A percentile compares a stretch with the other conserved stretches of the same genome.
These are phyloP conservation scores for Musca domestica DNA, from an alignment of 1,140 invertebrate genomes.

Conservation along the genomic window DNA sequence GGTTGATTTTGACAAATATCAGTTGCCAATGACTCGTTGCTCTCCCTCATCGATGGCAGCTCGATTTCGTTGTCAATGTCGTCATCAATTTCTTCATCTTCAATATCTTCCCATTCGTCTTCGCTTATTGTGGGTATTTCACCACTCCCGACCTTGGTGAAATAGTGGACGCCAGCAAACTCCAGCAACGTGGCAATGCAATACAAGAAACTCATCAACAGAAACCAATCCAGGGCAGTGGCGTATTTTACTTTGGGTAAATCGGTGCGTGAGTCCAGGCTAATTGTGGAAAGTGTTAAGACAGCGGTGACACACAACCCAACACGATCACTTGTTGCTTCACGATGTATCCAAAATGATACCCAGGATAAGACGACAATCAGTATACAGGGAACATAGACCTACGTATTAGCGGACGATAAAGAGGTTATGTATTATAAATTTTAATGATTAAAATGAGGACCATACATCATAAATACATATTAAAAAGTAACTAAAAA, in stretches of 20 bases:
- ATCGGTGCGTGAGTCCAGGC: slow-evolving; percentile 85
- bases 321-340: slow-evolving; percentile 77
- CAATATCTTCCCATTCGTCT: slow-evolving; percentile 72
- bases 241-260: slow-evolving; percentile 90
- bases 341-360: slow-evolving; percentile 94
- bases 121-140: slow-evolving; percentile 72
- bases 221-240: slow-evolving; percentile 89
- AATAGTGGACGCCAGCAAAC: slow-evolving; percentile 93
- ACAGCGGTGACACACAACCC: slow-evolving; percentile 85
- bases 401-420: no score
- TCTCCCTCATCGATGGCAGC: slow-evolving; percentile 14
- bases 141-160: slow-evolving; percentile 85
- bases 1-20: slow-evolving; percentile 31
- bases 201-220: slow-evolving; percentile 90
- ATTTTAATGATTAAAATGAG: no score
- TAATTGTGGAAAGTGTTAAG: slow-evolving; percentile 86
- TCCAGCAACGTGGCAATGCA: slow-evolving; percentile 90
- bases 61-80: slow-evolving; percentile 20
- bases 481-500: no score
- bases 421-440: no score
- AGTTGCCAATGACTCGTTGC: slow-evolving; percentile 29
- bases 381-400: slow-evolving; percentile 90
- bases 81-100: slow-evolving; percentile 34
- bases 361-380: slow-evolving; percentile 96
- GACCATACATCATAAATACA: no score